Evolutionary conservation across 1,140 invertebrate genomes (phyloP), one percentile per base, ranked within the genome.

Genomic region (Drosophila sechellia): DNA sequence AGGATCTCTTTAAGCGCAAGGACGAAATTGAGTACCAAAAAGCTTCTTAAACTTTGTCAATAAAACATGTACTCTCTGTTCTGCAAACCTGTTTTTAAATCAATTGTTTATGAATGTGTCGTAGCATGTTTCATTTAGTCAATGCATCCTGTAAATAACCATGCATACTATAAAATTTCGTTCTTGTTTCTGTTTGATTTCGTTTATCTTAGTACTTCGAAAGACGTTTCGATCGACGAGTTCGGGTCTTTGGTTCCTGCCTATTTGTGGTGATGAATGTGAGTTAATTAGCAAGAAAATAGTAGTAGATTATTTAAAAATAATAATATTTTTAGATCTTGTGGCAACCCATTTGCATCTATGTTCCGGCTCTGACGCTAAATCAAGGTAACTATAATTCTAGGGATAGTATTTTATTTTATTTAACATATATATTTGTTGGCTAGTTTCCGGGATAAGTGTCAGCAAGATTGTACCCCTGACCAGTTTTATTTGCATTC

Each of bases 321-420:
- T 34, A 5, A 27, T 34, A 0, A 2, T 11, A 4, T 11, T 50
- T 34, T 31, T 53, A 90, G 64, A 63, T 97, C 40, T 96, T 90
- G 5, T 90, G 86, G 86, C 95, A 46, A 94, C 95, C 46, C 94
- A 95, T 59, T 96, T 96, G 93, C 94, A 97, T 97, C 6, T 97
- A 96, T 90, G 96, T 96, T 0, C 97, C 97, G 5, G 96, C 96
- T 2, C 92, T 97, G 68, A 96, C 96, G 45, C 90, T 97, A 50
- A 96, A 95, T 90, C 95, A 96, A 94, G 94, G 95, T 95, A 12
- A 52, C 12, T 17, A 4, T 22, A 1, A 31, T 11, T 15, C 10
- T 1, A 0, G 4, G 3, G 1, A 11, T 8, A 1, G 4, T 2
- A 13, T 11, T 13, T 0, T 25, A 10, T 17, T 13, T 13, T 5